Percentiles rank a stretch among this genome's conserved stretches.
phyloP scores from a whole-genome alignment of 2,113 vertebrate species.

The Eolophus roseicapilla region DNA sequence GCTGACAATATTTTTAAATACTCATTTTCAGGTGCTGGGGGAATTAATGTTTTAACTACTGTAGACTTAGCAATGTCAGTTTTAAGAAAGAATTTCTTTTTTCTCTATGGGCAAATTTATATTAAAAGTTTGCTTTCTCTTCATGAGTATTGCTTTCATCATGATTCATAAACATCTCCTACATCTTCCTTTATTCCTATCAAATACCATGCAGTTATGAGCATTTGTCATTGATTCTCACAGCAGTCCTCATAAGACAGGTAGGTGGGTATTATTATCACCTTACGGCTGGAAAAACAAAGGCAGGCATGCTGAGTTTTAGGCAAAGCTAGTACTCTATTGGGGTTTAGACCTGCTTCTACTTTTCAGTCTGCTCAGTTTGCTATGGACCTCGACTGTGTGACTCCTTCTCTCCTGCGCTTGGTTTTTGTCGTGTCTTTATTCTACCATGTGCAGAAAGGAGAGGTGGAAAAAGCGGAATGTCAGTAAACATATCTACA shows the following conservation, averaged over 20 bases:
- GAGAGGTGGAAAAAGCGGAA: neutral
- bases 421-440: neutral
- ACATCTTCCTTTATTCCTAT: neutral
- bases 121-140: conserved; percentile 4
- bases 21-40: neutral
- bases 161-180: neutral
- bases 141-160: neutral
- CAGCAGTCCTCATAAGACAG: neutral
- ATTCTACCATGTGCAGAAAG: neutral
- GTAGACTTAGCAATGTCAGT: conserved; percentile 3
- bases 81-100: neutral
- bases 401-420: neutral
- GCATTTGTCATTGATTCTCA: neutral
- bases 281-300: neutral
- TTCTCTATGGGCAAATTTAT: neutral
- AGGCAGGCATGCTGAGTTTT: neutral
- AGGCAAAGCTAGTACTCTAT: neutral
- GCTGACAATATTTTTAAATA: conserved; percentile 30
- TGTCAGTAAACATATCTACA: neutral
- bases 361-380: neutral
- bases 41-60: conserved; percentile 42
- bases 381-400: neutral
- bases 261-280: neutral
- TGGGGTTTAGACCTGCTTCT: neutral
- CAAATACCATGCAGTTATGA: neutral